Conservation (phyloP, 2,888 invertebrate species). For the Hylaea fasciaria region DNA sequence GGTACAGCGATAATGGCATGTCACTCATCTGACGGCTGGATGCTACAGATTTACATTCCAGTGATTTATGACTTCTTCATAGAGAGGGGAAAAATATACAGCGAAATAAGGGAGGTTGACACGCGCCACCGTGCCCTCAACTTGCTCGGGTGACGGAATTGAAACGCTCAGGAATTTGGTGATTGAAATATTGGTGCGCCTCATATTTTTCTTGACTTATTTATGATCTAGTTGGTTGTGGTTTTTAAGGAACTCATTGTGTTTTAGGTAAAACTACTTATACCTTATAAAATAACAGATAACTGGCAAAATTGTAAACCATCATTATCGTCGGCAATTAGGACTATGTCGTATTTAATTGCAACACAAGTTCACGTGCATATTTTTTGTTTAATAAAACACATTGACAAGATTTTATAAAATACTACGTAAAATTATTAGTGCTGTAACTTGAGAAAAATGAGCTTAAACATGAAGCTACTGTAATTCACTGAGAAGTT, state of each 20-base stretch:
- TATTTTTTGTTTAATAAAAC: too few relatives aligned
- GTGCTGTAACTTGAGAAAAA: too few relatives aligned
- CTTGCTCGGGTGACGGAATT: slow-evolving; percentile 51
- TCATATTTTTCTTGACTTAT: slow-evolving; percentile 29
- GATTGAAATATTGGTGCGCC: slow-evolving; percentile 40
- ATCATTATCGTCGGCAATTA: too few relatives aligned
- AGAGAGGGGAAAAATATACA: slow-evolving; percentile 79
- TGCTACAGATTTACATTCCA: slow-evolving; percentile 83
- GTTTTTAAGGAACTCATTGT: slow-evolving; percentile 8
- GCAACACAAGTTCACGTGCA: too few relatives aligned
- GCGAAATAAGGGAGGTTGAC: slow-evolving; percentile 61
- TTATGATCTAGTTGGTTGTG: slow-evolving; percentile 16
- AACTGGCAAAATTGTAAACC: too few relatives aligned
- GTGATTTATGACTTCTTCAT: slow-evolving; percentile 84
- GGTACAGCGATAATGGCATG: slow-evolving; percentile 77
- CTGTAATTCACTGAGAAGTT: too few relatives aligned
- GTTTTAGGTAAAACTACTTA: not conserved
- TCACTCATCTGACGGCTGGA: slow-evolving; percentile 80
- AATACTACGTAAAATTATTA: too few relatives aligned
- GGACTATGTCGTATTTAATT: too few relatives aligned
- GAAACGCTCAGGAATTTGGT: slow-evolving; percentile 54
- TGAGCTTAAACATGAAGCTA: too few relatives aligned
- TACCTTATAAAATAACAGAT: not conserved
- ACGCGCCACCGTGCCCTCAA: slow-evolving; percentile 42
- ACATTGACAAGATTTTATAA: too few relatives aligned